These are phyloP conservation scores for Enteromius radiatus DNA, from an alignment of 2,797 vertebrate genomes.

Conservation along the genomic window DNA sequence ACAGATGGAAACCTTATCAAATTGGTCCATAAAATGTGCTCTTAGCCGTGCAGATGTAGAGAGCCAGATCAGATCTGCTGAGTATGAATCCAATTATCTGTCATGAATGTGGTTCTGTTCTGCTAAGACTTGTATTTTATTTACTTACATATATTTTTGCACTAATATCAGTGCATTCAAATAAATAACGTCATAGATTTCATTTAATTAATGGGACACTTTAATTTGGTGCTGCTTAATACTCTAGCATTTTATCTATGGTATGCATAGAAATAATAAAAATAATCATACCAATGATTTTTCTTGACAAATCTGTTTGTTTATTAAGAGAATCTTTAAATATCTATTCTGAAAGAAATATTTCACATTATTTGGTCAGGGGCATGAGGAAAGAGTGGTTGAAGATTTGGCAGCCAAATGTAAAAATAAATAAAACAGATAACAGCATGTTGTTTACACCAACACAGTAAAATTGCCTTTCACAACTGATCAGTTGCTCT, in stretches of 20 bases:
- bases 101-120: slow-evolving; percentile 44
- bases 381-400: background rate
- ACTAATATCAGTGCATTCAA: slow-evolving; percentile 16
- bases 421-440: slow-evolving; percentile 1
- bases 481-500: background rate
- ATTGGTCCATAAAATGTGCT: slow-evolving; percentile 52
- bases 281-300: background rate
- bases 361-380: background rate
- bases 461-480: slow-evolving; percentile 9
- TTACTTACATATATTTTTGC: background rate
- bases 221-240: background rate
- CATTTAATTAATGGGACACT: background rate
- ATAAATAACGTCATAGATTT: background rate
- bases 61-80: slow-evolving; percentile 49
- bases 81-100: slow-evolving; percentile 59
- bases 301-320: background rate
- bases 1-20: slow-evolving; percentile 53
- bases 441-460: slow-evolving; percentile 9
- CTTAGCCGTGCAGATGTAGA: slow-evolving; percentile 37
- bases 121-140: slow-evolving; percentile 22
- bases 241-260: background rate
- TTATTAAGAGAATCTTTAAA: background rate
- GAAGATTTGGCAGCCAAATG: background rate
- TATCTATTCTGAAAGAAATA: background rate
- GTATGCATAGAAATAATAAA: background rate